Base-by-base conservation (phyloP, 2,113 vertebrate genomes). In the Eulacestoma nigropectus region DNA sequence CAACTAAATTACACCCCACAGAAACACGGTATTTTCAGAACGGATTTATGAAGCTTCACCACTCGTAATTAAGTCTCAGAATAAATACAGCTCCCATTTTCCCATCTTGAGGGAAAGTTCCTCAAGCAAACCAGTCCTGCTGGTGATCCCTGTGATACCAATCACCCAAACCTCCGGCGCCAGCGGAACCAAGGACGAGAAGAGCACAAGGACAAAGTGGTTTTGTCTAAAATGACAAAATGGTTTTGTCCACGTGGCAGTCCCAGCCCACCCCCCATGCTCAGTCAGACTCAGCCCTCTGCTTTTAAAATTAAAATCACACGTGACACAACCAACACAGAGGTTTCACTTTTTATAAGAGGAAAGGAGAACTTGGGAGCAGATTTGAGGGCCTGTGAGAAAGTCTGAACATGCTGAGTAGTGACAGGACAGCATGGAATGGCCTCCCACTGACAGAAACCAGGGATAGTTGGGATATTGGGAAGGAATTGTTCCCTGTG, bases 71-170 rank as follows among this genome's bases (percentile, higher is more conserved):
- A 84, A 35, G 33, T 67, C 83, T 80, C 83, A 80, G 94, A 77
- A 96, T 92, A 95, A 96, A 77, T 39, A 50, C 57, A 76, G 79
- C 41, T 96, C 46, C 92, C 46, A 32, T 47, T 46, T 78, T 69
- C 32, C 63, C 68, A 59, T 68, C 84, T 46, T 62, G 57, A 80
- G 68, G 64, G 63, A 35, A 73, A 46, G 72, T 17, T 27, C 14
- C 68, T 73, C 60, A 7, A 56, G 63, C 13, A 50, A 39, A 79
- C 16, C 74, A 78, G 84, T 70, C 33, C 49, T 89, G 69, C 74
- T 76, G 57, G 52, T 41, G 57, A 74, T 33, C 33, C 25, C 25
- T 6, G 30, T 11, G 62, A 55, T 27, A 52, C 65, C 76, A 62
- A 84, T 23, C n/a, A 47, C 60, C 60, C 74, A 78, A 87, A 87